phyloP scores from a whole-genome alignment of 2,888 invertebrate genomes.

The Sphaerophoria rueppellii region DNA sequence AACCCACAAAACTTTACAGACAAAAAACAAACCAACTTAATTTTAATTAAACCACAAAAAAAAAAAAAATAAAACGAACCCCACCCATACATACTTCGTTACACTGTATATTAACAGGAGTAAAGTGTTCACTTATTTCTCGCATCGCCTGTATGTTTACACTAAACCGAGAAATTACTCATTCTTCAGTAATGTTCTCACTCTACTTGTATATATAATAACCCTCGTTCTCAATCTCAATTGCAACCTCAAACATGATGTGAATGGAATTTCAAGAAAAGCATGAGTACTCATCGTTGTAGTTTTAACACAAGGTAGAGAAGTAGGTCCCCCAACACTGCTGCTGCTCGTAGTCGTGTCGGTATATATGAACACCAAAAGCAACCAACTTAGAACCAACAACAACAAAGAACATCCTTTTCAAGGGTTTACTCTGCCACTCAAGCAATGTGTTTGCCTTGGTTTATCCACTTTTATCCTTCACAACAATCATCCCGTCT shows the following conservation, averaged over 20 bases:
- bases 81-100: not conserved
- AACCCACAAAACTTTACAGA: constrained; percentile 41
- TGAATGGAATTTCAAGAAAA: constrained; percentile 41
- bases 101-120: not conserved
- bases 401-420: constrained; percentile 43
- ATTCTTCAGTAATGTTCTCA: not conserved
- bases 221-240: constrained; percentile 18
- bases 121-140: constrained; percentile 50
- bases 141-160: constrained; percentile 46
- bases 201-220: not conserved
- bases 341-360: not conserved
- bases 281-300: constrained; percentile 47
- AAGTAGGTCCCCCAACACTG: constrained; percentile 1
- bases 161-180: constrained; percentile 58
- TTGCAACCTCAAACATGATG: constrained; percentile 61
- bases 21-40: constrained; percentile 11
- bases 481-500: not conserved
- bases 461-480: constrained; percentile 48
- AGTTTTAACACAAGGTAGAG: not conserved
- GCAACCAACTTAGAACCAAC: not conserved
- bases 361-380: constrained; percentile 8
- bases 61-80: not conserved
- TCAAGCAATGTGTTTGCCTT: constrained; percentile 40
- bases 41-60: constrained; percentile 27
- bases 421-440: constrained; percentile 49